Conservation (phyloP, 2,113 vertebrate species). For the Lycocorax pyrrhopterus region DNA sequence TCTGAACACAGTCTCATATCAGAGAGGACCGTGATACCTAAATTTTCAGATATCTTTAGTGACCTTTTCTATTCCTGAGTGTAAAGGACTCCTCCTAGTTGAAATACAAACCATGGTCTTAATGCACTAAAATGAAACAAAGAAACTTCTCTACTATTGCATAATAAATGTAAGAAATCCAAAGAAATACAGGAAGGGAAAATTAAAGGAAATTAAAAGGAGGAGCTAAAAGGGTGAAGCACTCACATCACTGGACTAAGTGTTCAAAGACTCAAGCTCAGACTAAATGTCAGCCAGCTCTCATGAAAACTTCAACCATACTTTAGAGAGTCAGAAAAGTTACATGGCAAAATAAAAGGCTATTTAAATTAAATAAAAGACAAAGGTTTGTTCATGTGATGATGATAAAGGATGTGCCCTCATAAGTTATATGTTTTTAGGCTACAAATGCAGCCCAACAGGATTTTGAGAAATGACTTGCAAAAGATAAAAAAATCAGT, state of each 20-base stretch:
- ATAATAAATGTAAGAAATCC: background rate
- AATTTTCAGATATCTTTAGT: background rate
- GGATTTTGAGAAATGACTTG: background rate
- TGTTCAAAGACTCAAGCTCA: background rate
- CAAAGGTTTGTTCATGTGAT: background rate
- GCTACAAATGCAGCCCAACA: background rate
- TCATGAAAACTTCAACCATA: background rate
- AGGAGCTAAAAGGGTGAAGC: background rate
- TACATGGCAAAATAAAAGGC: background rate
- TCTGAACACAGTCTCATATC: background rate
- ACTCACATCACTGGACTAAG: background rate
- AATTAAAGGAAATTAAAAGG: background rate
- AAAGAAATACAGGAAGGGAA: background rate
- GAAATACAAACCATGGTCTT: background rate
- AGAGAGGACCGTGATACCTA: background rate
- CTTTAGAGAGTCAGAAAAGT: background rate
- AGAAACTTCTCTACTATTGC: background rate
- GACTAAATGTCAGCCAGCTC: background rate
- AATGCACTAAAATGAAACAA: background rate
- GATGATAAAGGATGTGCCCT: background rate
- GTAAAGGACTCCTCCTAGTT: background rate
- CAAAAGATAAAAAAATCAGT: background rate
- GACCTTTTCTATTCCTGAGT: background rate
- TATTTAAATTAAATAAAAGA: background rate
- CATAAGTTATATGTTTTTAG: background rate